A percentile compares a stretch with the other conserved stretches of the same genome.
Evolutionary conservation across 2,888 invertebrate genomes (phyloP).

Genomic region (Aquatica leii): DNA sequence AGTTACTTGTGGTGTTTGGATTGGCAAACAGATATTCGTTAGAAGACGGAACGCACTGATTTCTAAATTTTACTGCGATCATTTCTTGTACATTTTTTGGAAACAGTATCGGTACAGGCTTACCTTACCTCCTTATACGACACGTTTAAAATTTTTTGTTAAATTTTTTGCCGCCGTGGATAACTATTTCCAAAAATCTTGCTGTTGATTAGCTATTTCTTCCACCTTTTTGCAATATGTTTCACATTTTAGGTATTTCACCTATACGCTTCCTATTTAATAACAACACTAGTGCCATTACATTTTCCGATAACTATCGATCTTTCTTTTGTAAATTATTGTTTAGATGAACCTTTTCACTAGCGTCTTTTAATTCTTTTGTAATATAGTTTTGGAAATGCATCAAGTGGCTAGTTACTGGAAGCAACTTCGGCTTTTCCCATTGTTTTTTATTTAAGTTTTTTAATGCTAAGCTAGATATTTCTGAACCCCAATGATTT

Average conservation of each 20-base stretch:
- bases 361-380: slow-evolving; percentile 20
- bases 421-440: slow-evolving; percentile 31
- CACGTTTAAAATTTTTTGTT: slow-evolving; percentile 38
- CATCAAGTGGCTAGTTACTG: slow-evolving; percentile 27
- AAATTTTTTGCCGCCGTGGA: slow-evolving; percentile 34
- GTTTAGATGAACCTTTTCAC: slow-evolving; percentile 5
- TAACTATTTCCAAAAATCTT: slow-evolving; percentile 29
- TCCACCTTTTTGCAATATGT: slow-evolving; percentile 19
- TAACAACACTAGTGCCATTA: slow-evolving; percentile 14
- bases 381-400: slow-evolving; percentile 29
- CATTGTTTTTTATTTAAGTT: slow-evolving; percentile 25
- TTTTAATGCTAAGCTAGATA: slow-evolving; percentile 28
- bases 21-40: slow-evolving; percentile 44
- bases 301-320: slow-evolving; percentile 27
- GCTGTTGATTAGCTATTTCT: slow-evolving; percentile 16
- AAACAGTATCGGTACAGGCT: slow-evolving; percentile 40
- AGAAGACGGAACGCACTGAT: slow-evolving; percentile 27
- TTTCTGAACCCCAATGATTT: slow-evolving; percentile 28
- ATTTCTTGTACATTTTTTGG: slow-evolving; percentile 32
- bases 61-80: slow-evolving; percentile 30
- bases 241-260: slow-evolving; percentile 32
- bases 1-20: slow-evolving; percentile 31
- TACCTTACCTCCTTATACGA: slow-evolving; percentile 41
- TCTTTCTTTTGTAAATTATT: slow-evolving; percentile 5
- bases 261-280: slow-evolving; percentile 28